Base-by-base conservation (phyloP, 1,140 invertebrate genomes). In the Bombus sylvicola region DNA sequence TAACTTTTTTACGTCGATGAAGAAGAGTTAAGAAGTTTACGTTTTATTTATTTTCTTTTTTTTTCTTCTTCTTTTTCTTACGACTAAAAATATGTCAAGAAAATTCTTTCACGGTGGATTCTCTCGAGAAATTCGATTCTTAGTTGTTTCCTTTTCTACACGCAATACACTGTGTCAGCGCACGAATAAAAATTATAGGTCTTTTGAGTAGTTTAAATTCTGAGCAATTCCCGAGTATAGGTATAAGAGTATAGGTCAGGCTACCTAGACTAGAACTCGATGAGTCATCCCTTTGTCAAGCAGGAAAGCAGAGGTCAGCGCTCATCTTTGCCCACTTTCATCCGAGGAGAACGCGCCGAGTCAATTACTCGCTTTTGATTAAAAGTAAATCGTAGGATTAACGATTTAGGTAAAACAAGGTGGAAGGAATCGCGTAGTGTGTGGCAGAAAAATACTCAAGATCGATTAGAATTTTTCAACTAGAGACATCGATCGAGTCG, bases 261-360 rank as follows among this genome's bases (percentile, higher is more conserved):
- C 82, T 89, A 90, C 87, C 90, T 91, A 92, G 86, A 89, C 87
- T 83, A 92, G 90, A 92, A 87, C 85, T 78, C 89, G 84, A 83
- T 93, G 92, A 92, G 86, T 93, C 91, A 92, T 73, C 77, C 9
- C 37, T 66, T 66, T 34, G 64, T 31, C n/a, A 31, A 66, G 62
- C 62, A 66, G n/a, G 62, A 31, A 34, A 66, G 6, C n/a, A 34
- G 2, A 66, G 64, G 64, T 34, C 62, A 66, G n/a, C 5, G n/a
- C 31, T 66, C 64, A n/a, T 66, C 64, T 34, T 31, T 34, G n/a
- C 5, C 64, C 64, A 8, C 15, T 31, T 34, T 66, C 37, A 15
- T n/a, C 37, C 37, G 25, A 39, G 69, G 4, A n/a, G 25, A 25
- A 39, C 37, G 37, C 1, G 10, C 3, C 69, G 25, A 25, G 12